These are phyloP conservation scores for Caenorhabditis drosophilae DNA, from an alignment of 2,888 invertebrate species.

Conservation along the genomic window DNA sequence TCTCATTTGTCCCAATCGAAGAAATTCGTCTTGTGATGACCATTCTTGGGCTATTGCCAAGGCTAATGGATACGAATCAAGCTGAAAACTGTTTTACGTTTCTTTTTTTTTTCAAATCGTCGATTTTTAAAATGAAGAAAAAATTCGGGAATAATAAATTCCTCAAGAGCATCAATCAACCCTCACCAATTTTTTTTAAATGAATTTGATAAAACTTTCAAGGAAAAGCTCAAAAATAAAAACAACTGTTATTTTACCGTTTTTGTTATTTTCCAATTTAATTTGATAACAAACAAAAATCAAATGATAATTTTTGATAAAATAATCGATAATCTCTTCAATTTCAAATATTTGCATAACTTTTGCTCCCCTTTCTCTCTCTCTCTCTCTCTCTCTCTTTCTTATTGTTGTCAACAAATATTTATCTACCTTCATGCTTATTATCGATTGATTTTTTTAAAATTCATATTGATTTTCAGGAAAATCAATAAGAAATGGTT, in stretches of 20 bases:
- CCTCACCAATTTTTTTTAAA: no score
- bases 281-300: no score
- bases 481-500: no score
- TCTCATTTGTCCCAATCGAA: constrained; percentile 70
- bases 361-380: neutral
- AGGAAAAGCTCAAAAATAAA: no score
- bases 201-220: no score
- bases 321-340: neutral
- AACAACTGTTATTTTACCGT: neutral
- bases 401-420: neutral
- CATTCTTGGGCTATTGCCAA: constrained; percentile 92
- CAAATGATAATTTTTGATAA: no score
- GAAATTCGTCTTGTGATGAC: constrained; percentile 81
- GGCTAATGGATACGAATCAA: constrained; percentile 80
- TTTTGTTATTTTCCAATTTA: no score
- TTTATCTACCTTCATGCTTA: no score
- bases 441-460: constrained; percentile 1
- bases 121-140: no score
- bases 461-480: no score
- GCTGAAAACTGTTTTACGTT: constrained; percentile 39
- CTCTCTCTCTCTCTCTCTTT: neutral
- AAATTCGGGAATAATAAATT: no score
- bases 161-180: no score
- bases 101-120: neutral
- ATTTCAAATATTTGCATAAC: constrained; percentile 22